A percentile compares a stretch with the other conserved stretches of the same genome.
Conservation (phyloP, 1,140 invertebrate species). For the Bombyx mandarina region DNA sequence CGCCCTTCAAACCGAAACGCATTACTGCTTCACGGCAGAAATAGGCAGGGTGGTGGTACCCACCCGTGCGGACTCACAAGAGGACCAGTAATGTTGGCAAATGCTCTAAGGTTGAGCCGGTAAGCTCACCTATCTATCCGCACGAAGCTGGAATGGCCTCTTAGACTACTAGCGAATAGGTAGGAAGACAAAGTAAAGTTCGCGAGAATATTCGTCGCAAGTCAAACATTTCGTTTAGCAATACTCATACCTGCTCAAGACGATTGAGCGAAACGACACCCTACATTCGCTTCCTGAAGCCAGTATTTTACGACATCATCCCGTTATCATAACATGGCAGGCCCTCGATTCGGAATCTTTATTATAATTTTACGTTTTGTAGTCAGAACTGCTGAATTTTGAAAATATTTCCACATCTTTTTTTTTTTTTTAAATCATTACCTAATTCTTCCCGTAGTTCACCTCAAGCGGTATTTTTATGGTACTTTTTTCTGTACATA, state of each 20-base stretch:
- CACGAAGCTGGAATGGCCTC: too few relatives aligned
- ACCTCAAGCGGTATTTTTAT: not conserved
- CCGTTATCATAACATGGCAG: slow-evolving; percentile 13
- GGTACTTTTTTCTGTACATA: not conserved
- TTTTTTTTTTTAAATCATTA: not conserved
- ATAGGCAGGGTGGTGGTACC: too few relatives aligned
- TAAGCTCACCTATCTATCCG: too few relatives aligned
- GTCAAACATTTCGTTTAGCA: slow-evolving; percentile 4
- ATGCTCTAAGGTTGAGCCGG: too few relatives aligned
- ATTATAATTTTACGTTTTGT: slow-evolving; percentile 8
- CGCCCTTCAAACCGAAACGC: too few relatives aligned
- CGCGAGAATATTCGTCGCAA: not conserved
- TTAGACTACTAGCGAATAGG: too few relatives aligned
- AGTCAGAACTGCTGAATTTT: not conserved
- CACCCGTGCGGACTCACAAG: too few relatives aligned
- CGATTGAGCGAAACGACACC: slow-evolving; percentile 10
- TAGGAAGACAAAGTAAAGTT: too few relatives aligned
- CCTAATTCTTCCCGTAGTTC: not conserved
- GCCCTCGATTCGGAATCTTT: slow-evolving; percentile 13
- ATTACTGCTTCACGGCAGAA: too few relatives aligned
- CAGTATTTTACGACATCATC: slow-evolving; percentile 13
- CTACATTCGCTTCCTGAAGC: slow-evolving; percentile 12
- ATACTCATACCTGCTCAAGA: slow-evolving; percentile 12
- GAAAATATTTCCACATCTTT: not conserved
- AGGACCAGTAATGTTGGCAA: too few relatives aligned